Evolutionary conservation across 2,113 vertebrate genomes (phyloP).

Genomic region (Elgaria multicarinata): DNA sequence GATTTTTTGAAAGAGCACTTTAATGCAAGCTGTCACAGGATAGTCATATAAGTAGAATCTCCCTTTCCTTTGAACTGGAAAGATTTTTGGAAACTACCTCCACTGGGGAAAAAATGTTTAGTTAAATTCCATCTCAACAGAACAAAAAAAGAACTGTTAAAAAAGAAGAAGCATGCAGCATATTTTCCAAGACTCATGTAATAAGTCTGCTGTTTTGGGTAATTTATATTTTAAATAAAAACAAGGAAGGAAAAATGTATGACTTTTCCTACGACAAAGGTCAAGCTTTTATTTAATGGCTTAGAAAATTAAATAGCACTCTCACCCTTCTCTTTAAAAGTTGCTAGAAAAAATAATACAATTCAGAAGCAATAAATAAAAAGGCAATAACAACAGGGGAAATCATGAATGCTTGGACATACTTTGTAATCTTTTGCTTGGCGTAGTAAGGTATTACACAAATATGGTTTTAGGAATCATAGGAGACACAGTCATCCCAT

Average conservation of each 20-base stretch:
- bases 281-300: not conserved
- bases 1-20: not conserved
- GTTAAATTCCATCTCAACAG: not conserved
- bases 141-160: slow-evolving; percentile 7
- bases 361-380: slow-evolving; percentile 1
- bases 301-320: not conserved
- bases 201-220: not conserved
- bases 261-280: slow-evolving; percentile 7
- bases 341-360: not conserved
- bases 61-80: slow-evolving; percentile 9
- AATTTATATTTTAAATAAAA: slow-evolving; percentile 7
- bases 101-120: not conserved
- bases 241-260: not conserved
- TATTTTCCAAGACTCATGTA: slow-evolving; percentile 2
- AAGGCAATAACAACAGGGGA: not conserved
- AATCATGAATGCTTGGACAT: too few species aligned
- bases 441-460: too few species aligned
- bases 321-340: slow-evolving; percentile 31
- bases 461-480: not conserved
- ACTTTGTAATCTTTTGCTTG: too few species aligned
- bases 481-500: not conserved
- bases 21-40: not conserved
- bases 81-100: not conserved
- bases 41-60: not conserved
- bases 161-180: not conserved